A percentile compares a stretch with the other conserved stretches of the same genome.
These are phyloP conservation scores for Melanotaenia duboulayi DNA, from an alignment of 2,113 vertebrate genomes.

Conservation along the genomic window DNA sequence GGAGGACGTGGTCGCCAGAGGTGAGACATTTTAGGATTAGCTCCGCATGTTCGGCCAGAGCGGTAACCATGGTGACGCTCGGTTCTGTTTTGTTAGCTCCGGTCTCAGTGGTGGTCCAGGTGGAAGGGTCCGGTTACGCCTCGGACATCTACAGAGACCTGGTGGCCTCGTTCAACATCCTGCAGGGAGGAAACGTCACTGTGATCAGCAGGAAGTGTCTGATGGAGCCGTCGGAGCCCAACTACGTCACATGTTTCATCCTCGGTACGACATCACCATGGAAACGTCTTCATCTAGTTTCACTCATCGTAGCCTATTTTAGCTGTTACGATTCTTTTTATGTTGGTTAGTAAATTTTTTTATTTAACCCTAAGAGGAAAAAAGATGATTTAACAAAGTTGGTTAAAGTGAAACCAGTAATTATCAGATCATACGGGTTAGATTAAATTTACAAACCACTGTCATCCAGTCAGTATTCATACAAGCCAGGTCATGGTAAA, in stretches of 20 bases:
- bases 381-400: too few relatives aligned
- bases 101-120: constrained; percentile 65
- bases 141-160: constrained; percentile 88
- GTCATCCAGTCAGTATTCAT: too few relatives aligned
- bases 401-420: too few relatives aligned
- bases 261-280: constrained; percentile 43
- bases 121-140: constrained; percentile 86
- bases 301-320: too few relatives aligned
- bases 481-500: too few relatives aligned
- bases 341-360: too few relatives aligned
- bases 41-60: too few relatives aligned
- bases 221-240: constrained; percentile 80
- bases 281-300: too few relatives aligned
- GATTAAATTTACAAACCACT: too few relatives aligned
- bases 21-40: constrained; percentile 62
- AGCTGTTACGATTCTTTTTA: too few relatives aligned
- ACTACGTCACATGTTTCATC: constrained; percentile 58
- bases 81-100: constrained; percentile 81
- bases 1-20: constrained; percentile 82
- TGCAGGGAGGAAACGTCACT: constrained; percentile 87
- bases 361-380: too few relatives aligned
- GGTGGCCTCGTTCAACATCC: constrained; percentile 81
- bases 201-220: constrained; percentile 86
- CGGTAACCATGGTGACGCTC: not conserved
- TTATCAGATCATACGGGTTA: too few relatives aligned